These are phyloP conservation scores for Spheniscus humboldti DNA, from an alignment of 2,797 vertebrate species.

Conservation along the genomic window DNA sequence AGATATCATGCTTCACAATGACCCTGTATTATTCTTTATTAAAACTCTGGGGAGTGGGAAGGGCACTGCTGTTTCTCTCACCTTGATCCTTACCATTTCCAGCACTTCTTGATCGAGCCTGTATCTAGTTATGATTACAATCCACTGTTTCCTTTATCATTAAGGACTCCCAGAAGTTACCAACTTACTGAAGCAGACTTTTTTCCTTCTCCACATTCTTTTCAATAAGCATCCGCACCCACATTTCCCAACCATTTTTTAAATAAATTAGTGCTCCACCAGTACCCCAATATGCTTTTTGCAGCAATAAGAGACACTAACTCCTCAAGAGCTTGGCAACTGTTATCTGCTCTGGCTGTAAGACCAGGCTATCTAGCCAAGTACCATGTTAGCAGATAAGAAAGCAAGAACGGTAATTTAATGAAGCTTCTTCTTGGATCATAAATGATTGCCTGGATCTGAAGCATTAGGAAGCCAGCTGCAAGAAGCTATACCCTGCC, in stretches of 20 bases:
- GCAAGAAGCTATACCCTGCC: background rate
- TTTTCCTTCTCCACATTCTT: background rate
- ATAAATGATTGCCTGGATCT: background rate
- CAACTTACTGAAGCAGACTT: background rate
- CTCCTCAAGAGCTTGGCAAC: background rate
- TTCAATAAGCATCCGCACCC: background rate
- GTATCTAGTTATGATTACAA: background rate
- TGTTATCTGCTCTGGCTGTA: background rate
- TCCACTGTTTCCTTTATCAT: background rate
- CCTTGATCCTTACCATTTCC: background rate
- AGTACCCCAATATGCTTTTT: background rate
- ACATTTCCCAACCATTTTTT: background rate
- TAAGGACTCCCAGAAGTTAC: background rate
- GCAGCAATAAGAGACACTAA: background rate
- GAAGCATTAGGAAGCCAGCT: background rate
- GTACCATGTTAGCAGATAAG: background rate
- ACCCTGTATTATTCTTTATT: background rate
- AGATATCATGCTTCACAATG: background rate
- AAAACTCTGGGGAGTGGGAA: background rate
- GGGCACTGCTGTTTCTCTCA: background rate
- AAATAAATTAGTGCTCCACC: background rate
- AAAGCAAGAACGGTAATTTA: background rate
- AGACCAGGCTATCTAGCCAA: background rate
- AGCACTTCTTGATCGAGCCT: background rate
- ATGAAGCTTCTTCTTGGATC: background rate